A percentile compares a stretch with the other conserved stretches of the same genome.
Evolutionary conservation across 2,888 invertebrate species (phyloP).

Genomic region (Nomada hirtipes): DNA sequence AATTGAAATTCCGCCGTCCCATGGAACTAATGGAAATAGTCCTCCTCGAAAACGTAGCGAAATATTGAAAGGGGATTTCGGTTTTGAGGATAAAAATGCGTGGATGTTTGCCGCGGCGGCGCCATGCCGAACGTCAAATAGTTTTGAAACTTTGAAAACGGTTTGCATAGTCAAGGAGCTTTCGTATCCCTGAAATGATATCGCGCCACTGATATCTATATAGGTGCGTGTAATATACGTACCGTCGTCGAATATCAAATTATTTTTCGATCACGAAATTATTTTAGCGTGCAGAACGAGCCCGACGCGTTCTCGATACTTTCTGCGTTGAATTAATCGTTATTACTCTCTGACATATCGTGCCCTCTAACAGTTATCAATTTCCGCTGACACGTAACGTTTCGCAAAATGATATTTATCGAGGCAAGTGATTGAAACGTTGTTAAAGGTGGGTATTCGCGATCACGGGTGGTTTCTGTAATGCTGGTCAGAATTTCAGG

Average conservation of each 20-base stretch:
- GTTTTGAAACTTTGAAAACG: conserved; percentile 66
- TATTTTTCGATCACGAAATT: conserved; percentile 35
- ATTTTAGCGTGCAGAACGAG: background rate
- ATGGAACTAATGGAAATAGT: conserved; percentile 52
- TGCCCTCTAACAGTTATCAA: background rate
- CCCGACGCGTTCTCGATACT: background rate
- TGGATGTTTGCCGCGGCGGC: conserved; percentile 54
- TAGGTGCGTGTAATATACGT: background rate
- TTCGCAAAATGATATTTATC: background rate
- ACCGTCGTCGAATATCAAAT: conserved; percentile 20
- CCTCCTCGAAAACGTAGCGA: conserved; percentile 55
- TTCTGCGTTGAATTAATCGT: conserved; percentile 3
- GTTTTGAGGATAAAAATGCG: conserved; percentile 27
- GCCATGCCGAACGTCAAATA: conserved; percentile 55
- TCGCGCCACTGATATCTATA: conserved; percentile 21
- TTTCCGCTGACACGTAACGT: background rate
- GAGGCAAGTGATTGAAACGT: background rate
- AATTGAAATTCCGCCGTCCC: conserved; percentile 32
- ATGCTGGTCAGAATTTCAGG: too few species aligned
- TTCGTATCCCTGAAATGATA: conserved; percentile 57
- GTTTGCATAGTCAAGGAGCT: conserved; percentile 56
- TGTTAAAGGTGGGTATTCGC: background rate
- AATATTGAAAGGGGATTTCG: conserved; percentile 66
- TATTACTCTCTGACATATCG: background rate
- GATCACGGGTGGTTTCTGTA: too few species aligned